These are phyloP conservation scores for Anhinga anhinga DNA, from an alignment of 2,113 vertebrate species.

Conservation along the genomic window DNA sequence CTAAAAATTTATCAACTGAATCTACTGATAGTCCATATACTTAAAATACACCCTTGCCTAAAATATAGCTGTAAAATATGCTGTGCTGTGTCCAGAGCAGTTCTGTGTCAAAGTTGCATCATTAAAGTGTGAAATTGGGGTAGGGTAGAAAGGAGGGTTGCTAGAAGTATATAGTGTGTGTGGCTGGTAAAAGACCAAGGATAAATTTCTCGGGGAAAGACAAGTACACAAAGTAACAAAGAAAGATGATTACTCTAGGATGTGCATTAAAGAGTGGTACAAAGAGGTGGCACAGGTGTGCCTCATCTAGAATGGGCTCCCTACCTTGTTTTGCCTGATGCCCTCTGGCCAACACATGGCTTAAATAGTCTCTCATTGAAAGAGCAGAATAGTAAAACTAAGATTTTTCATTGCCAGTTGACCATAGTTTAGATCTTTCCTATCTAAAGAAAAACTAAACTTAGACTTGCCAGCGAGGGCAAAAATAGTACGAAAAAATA, in stretches of 20 bases:
- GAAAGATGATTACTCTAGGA: neutral
- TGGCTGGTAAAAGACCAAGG: neutral
- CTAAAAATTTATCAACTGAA: neutral
- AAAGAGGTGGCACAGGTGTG: neutral
- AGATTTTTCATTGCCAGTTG: neutral
- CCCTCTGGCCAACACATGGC: neutral
- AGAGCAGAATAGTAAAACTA: neutral
- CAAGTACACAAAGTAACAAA: neutral
- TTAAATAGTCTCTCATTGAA: neutral
- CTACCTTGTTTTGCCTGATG: neutral
- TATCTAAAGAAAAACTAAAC: neutral
- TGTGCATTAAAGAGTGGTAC: neutral
- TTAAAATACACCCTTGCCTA: neutral
- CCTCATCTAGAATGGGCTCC: neutral
- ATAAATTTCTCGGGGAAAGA: neutral
- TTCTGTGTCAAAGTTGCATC: neutral
- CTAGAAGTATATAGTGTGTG: neutral
- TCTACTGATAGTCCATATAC: neutral
- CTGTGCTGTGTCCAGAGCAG: neutral
- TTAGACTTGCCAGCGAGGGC: neutral
- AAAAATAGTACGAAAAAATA: neutral
- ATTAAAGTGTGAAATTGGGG: neutral
- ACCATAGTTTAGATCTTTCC: neutral
- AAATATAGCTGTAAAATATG: slow-evolving; percentile 20
- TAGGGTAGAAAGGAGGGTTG: neutral